Evolutionary conservation across 2,888 invertebrate genomes (phyloP), one percentile per base, ranked within the genome.

Genomic region (Abrostola triplasia): DNA sequence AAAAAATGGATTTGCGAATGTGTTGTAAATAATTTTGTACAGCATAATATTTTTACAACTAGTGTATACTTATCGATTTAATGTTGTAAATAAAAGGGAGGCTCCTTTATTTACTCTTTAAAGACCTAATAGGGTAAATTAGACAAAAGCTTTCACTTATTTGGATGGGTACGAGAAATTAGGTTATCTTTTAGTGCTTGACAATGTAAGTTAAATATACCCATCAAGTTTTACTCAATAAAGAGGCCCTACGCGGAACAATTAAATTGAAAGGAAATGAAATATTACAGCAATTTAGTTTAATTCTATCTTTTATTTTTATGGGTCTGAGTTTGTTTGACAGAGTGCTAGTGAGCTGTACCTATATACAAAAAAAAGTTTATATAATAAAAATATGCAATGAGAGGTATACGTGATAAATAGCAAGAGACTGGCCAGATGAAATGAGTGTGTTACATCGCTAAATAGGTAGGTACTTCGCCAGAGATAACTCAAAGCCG

Each of bases 81-180:
- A n/a, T n/a, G n/a, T n/a, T n/a, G n/a, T n/a, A n/a, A n/a, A n/a
- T n/a, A n/a, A n/a, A n/a, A 12, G 12, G 12, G 5, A n/a, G 12
- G 2, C 13, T 44, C 44, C 13, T 44, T 9, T 24, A 24, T 47
- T 47, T 9, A 47, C 44, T 9, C 44, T 47, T 13, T 47, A 24
- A 24, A 8, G 44, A 24, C 8, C 13, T 47, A 47, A 47, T 24
- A 47, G 44, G 44, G 44, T 47, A 44, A 44, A 44, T 44, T 24
- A 47, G 44, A 47, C 44, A 47, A 47, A 47, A 47, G 44, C 44
- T 47, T 47, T 47, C 24, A 47, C 24, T 47, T 47, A 47, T 47
- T 47, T 47, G 9, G 44, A 47, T 9, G 9, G 44, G 13, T 8
- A 24, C 44, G 44, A 13, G 44, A 47, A 47, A 47, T 47, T 47